Conservation (phyloP, 2,113 vertebrate species). For the Oophaga pumilio region DNA sequence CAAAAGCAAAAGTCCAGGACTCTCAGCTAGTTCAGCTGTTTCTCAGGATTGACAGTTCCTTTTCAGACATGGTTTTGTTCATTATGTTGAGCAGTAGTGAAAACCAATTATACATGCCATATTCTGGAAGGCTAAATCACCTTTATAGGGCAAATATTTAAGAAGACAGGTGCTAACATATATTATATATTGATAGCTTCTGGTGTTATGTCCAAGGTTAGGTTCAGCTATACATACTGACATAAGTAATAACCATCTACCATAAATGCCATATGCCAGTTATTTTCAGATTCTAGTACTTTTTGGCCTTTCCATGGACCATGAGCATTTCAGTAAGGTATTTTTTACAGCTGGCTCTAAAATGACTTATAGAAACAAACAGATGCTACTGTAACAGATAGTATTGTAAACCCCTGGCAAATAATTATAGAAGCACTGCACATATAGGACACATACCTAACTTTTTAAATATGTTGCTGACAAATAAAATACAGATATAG, state of each 20-base stretch:
- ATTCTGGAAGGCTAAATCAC: neutral
- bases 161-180: neutral
- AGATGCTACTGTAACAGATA: no score
- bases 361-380: no score
- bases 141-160: neutral
- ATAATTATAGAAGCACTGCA: no score
- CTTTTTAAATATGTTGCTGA: no score
- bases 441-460: no score
- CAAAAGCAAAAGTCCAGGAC: neutral
- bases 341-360: no score
- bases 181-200: neutral
- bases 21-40: neutral
- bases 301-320: no score
- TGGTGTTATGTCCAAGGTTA: neutral
- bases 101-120: neutral
- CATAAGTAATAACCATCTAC: neutral
- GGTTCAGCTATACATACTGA: neutral
- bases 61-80: neutral
- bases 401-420: no score
- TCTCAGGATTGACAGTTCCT: neutral
- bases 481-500: no score
- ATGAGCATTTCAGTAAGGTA: no score
- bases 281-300: neutral
- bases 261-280: neutral
- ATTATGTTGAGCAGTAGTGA: neutral